Percentiles rank a stretch among this genome's conserved stretches.
Evolutionary conservation across 2,888 invertebrate species (phyloP).

Genomic region (Kuschelorhynchus macadamiae): DNA sequence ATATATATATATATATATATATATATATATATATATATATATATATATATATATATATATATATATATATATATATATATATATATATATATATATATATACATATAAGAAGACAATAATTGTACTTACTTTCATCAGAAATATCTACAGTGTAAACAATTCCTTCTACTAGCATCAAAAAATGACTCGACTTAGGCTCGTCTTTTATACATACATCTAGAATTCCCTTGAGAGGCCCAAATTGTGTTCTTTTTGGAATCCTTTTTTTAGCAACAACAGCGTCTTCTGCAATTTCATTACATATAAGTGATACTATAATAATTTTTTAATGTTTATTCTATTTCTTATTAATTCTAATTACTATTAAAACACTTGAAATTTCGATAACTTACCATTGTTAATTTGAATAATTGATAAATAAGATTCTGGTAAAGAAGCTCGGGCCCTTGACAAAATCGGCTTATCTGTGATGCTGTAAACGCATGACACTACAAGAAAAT

Average conservation of each 20-base stretch:
- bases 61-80: too few species aligned
- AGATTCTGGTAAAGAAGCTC: constrained; percentile 82
- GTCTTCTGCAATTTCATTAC: constrained; percentile 59
- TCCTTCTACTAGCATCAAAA: constrained; percentile 71
- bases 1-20: too few species aligned
- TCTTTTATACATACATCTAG: constrained; percentile 61
- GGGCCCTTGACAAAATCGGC: constrained; percentile 80
- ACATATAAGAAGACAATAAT: too few species aligned
- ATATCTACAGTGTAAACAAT: constrained; percentile 72
- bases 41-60: too few species aligned
- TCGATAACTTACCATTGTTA: constrained; percentile 58
- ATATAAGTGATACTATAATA: too few species aligned
- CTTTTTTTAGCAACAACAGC: constrained; percentile 80
- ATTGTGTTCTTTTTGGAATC: constrained; percentile 80
- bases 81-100: too few species aligned
- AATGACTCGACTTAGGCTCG: constrained; percentile 46
- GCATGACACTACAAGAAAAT: constrained; percentile 60
- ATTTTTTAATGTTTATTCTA: too few species aligned
- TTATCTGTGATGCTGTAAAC: constrained; percentile 72
- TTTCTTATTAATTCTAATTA: too few species aligned
- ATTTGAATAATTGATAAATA: constrained; percentile 74
- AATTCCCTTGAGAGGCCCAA: constrained; percentile 85
- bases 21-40: too few species aligned
- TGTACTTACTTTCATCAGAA: constrained; percentile 75
- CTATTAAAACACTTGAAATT: background rate